Evolutionary conservation across 1,140 invertebrate species (phyloP), one percentile per base, ranked within the genome.

Genomic region (Leptestheria dahalacensis): DNA sequence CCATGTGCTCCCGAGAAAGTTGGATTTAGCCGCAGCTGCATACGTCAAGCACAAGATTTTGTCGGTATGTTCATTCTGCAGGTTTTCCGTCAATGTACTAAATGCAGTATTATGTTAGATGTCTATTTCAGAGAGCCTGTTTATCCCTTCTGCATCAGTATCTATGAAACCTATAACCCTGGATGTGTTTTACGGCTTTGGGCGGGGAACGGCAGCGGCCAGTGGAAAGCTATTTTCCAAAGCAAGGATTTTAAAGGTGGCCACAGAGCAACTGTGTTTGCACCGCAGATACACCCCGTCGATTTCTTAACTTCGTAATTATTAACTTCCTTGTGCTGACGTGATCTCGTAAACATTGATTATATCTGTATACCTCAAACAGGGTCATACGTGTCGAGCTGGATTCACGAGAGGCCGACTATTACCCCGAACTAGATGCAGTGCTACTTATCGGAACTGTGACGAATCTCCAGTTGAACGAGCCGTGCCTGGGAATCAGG

Each of bases 161-260:
- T 93, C 59, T 93, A 84, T 73, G 90, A 94, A 73, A 91, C 86
- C 2, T 93, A 87, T 64, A 92, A 92, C 73, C 89, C 91, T 4
- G 90, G 90, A 25, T 83, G 87, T 25, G 77, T 93, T 12, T 80
- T 92, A 10, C 78, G 83, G 57, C 85, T 94, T 56, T 86, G 87
- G 79, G 86, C 86, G 2, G 77, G 76, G 65, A 72, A 74, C 50
- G 72, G 72, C 41, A 66, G 71, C 50, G 47, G 57, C 50, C 56
- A 18, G 24, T 92, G 90, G 90, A 72, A 78, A 47, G n/a, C 74
- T 83, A 51, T 71, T 92, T 49, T 92, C 86, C 87, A 82, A 82
- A 69, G 83, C 25, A 72, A 74, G 56, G 82, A 84, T 3, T 77
- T 82, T 65, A 70, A 75, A 63, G 77, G 79, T 28, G 73, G 75